Conservation (phyloP, 2,113 vertebrate genomes). For the Pituophis catenifer region DNA sequence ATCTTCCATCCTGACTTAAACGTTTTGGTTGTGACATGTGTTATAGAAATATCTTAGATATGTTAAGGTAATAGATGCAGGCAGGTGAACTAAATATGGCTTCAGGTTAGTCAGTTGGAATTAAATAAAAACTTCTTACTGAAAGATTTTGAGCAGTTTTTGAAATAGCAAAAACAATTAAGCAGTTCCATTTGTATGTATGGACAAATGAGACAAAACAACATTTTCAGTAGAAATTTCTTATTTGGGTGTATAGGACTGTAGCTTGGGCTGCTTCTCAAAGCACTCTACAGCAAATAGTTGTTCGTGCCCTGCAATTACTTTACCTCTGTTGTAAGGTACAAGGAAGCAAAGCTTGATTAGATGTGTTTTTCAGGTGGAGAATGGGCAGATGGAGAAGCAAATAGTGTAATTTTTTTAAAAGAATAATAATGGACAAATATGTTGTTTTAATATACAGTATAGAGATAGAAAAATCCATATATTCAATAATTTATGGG, state of each 20-base stretch:
- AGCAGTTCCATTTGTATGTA: not conserved
- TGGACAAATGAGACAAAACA: not conserved
- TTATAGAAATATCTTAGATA: not conserved
- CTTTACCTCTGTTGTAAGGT: not conserved
- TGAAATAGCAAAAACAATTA: not conserved
- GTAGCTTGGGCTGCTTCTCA: not conserved
- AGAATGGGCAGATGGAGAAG: not conserved
- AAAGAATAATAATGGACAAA: not conserved
- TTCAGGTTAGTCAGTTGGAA: not conserved
- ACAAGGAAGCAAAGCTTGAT: not conserved
- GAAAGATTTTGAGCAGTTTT: not conserved
- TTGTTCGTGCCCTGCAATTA: not conserved
- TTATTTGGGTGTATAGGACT: not conserved
- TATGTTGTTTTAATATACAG: not conserved
- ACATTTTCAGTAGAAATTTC: not conserved
- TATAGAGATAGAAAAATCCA: not conserved
- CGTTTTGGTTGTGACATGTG: not conserved
- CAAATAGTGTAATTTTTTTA: not conserved
- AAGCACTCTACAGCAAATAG: not conserved
- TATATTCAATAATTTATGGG: not conserved
- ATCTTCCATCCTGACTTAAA: fast-evolving
- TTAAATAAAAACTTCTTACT: not conserved
- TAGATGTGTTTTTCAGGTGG: not conserved
- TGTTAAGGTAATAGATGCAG: fast-evolving
- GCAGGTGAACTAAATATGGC: not conserved